Percentiles rank a stretch among this genome's conserved stretches.
Conservation (phyloP, 2,888 invertebrate species). For the Globia sparganii region DNA sequence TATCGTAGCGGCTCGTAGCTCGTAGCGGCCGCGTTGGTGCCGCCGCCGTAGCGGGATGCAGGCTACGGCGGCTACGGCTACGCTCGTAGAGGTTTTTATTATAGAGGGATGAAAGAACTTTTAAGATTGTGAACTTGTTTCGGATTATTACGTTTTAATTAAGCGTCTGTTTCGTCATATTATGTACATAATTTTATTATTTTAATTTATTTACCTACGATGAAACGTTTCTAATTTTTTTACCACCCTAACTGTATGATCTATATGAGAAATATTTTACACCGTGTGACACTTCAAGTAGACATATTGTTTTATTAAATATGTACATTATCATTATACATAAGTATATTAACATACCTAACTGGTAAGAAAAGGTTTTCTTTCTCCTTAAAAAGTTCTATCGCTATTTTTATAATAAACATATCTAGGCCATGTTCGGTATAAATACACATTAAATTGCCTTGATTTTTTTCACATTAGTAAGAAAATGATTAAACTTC, state of each 20-base stretch:
- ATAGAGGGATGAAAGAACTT: conserved; percentile 15
- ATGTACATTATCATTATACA: background rate
- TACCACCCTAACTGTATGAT: background rate
- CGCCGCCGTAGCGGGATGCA: conserved; percentile 64
- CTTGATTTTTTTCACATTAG: background rate
- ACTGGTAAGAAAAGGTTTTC: background rate
- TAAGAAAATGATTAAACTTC: background rate
- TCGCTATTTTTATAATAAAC: background rate
- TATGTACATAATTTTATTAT: background rate
- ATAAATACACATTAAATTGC: background rate
- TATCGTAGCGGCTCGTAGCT: conserved; percentile 72
- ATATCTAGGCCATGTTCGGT: background rate
- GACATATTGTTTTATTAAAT: background rate
- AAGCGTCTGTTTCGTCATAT: background rate
- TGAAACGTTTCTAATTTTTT: background rate
- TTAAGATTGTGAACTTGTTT: background rate
- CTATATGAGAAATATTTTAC: background rate
- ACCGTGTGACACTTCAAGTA: background rate
- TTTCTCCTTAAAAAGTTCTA: background rate
- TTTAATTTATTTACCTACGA: background rate
- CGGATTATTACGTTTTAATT: background rate
- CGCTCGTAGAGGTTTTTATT: conserved; percentile 31
- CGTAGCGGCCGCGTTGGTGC: conserved; percentile 67
- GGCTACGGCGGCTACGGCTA: conserved; percentile 42
- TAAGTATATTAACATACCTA: background rate